Evolutionary conservation across 2,797 vertebrate genomes (phyloP).

Genomic region (Lycodopsis pacificus): DNA sequence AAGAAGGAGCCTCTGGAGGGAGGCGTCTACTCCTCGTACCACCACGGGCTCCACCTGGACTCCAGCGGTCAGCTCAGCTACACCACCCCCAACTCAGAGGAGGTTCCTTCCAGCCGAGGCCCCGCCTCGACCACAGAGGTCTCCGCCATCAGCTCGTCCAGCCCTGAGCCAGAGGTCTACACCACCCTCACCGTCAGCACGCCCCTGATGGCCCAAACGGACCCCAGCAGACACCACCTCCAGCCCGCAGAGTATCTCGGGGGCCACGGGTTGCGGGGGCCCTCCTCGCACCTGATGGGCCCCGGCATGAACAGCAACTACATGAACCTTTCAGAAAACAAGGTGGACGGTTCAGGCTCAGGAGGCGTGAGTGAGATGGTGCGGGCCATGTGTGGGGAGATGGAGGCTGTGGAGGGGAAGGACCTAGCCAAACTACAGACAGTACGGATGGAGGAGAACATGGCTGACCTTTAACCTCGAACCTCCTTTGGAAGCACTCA

Average conservation of each 20-base stretch:
- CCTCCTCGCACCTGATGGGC: conserved; percentile 86
- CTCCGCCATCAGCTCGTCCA: conserved; percentile 85
- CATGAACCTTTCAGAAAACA: conserved; percentile 88
- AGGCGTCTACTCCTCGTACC: conserved; percentile 88
- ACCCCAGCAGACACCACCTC: conserved; percentile 83
- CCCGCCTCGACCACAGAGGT: conserved; percentile 72
- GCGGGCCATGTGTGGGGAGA: conserved; percentile 91
- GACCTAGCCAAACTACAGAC: conserved; percentile 97
- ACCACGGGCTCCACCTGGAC: conserved; percentile 90
- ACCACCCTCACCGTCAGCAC: conserved; percentile 91
- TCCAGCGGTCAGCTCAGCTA: conserved; percentile 90
- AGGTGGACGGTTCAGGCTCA: conserved; percentile 75
- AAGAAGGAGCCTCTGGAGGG: conserved; percentile 97
- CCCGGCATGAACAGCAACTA: conserved; percentile 88
- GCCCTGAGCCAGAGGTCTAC: conserved; percentile 90
- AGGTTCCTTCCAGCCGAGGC: conserved; percentile 81
- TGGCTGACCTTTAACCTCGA: conserved; percentile 92
- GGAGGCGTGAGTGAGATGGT: conserved; percentile 89
- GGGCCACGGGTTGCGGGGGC: conserved; percentile 79
- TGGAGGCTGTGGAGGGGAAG: conserved; percentile 91
- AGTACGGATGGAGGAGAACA: conserved; percentile 98
- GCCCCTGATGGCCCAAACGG: conserved; percentile 89
- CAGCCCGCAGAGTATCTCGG: conserved; percentile 88
- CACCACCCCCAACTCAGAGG: conserved; percentile 84
- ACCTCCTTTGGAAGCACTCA: conserved; percentile 64